Evolutionary conservation across 1,140 invertebrate genomes (phyloP).

Genomic region (Pygmarrhopalites habei): DNA sequence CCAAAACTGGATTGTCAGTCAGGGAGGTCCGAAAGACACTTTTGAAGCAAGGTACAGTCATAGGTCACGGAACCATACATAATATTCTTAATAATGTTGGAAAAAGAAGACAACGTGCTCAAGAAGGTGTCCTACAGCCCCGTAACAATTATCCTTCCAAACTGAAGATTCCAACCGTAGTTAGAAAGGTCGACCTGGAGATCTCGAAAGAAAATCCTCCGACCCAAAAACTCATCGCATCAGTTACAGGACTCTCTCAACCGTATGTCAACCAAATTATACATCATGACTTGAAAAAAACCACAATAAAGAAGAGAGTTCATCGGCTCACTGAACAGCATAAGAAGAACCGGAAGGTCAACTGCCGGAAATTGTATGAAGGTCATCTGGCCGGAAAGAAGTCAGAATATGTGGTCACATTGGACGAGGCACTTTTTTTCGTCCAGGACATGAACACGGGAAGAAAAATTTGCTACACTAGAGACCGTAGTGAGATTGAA

Average conservation of each 20-base stretch:
- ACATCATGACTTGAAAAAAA: background rate
- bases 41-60: background rate
- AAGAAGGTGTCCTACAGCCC: background rate
- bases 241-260: background rate
- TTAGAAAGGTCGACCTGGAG: constrained; percentile 4
- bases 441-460: background rate
- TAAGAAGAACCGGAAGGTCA: constrained; percentile 5
- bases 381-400: background rate
- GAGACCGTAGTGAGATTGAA: background rate
- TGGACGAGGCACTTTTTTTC: constrained; percentile 17
- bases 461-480: constrained; percentile 5
- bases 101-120: background rate
- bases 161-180: background rate
- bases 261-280: background rate
- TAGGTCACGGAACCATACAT: background rate
- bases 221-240: background rate
- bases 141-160: background rate
- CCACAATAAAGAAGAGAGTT: background rate
- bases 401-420: constrained; percentile 15
- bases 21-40: background rate
- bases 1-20: background rate
- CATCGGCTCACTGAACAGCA: background rate
- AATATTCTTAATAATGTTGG: constrained; percentile 3
- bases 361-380: constrained; percentile 7
- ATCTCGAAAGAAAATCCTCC: constrained; percentile 8